Conservation (phyloP, 2,797 vertebrate genomes). For the Uromys caudimaculatus region DNA sequence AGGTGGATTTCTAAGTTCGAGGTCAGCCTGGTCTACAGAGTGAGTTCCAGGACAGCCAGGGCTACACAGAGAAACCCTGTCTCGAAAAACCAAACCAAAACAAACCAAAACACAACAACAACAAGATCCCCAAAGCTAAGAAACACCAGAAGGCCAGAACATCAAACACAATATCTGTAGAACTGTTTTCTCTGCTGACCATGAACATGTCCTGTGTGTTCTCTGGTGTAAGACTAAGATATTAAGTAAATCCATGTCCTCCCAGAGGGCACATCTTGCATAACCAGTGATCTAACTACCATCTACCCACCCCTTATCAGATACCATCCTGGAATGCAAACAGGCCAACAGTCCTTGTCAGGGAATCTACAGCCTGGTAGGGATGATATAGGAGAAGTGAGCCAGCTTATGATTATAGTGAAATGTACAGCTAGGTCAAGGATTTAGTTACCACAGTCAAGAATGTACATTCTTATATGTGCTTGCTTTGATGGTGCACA, state of each 20-base stretch:
- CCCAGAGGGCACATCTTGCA: not conserved
- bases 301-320: not conserved
- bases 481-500: conserved; percentile 44
- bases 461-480: conserved; percentile 3
- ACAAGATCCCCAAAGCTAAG: not conserved
- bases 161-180: not conserved
- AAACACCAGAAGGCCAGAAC: not conserved
- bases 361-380: not conserved
- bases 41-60: no score
- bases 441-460: not conserved
- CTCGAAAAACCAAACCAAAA: no score
- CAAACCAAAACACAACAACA: no score
- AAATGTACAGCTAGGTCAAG: not conserved
- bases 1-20: no score
- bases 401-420: not conserved
- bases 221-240: not conserved
- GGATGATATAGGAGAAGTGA: not conserved
- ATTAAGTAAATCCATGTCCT: not conserved
- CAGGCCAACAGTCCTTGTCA: not conserved
- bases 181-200: not conserved
- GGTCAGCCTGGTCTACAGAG: no score
- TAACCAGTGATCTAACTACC: not conserved
- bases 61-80: no score
- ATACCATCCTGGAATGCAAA: not conserved
- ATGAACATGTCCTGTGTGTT: accelerated